Percentiles rank a stretch among this genome's conserved stretches.
These are phyloP conservation scores for Gavia stellata DNA, from an alignment of 2,113 vertebrate species.

Conservation along the genomic window DNA sequence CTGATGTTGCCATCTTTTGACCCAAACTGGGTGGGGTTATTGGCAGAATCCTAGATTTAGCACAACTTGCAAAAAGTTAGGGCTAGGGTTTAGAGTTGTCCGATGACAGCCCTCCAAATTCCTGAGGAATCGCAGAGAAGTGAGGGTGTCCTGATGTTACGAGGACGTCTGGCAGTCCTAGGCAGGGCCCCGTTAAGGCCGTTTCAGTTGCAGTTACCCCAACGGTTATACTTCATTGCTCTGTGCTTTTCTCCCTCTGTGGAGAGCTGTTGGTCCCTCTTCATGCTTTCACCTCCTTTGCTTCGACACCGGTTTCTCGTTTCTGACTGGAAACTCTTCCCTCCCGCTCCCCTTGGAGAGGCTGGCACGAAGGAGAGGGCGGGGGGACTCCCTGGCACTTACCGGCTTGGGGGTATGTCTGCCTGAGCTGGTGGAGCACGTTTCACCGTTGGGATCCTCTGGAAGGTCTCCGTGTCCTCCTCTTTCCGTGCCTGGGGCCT, in stretches of 20 bases:
- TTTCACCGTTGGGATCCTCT: background rate
- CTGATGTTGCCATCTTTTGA: background rate
- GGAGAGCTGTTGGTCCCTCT: background rate
- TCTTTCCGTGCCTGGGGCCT: background rate
- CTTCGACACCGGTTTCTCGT: accelerated
- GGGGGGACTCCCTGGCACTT: background rate
- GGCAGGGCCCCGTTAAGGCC: background rate
- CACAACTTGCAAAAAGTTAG: background rate
- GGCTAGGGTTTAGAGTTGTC: background rate
- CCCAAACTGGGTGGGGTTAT: background rate
- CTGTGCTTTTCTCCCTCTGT: background rate
- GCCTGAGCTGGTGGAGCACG: background rate
- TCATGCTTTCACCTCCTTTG: background rate
- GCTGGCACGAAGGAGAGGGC: background rate
- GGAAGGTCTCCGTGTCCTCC: background rate
- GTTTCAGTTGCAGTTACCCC: background rate
- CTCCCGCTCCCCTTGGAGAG: background rate
- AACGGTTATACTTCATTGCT: background rate
- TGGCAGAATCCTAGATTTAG: background rate
- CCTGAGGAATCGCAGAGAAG: background rate
- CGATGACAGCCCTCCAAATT: background rate
- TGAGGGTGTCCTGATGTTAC: background rate
- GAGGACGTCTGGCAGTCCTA: background rate
- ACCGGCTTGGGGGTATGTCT: background rate
- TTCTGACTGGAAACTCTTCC: background rate